Evolutionary conservation across 2,113 vertebrate species (phyloP), one percentile per base, ranked within the genome.

Genomic region (Mixornis gularis): DNA sequence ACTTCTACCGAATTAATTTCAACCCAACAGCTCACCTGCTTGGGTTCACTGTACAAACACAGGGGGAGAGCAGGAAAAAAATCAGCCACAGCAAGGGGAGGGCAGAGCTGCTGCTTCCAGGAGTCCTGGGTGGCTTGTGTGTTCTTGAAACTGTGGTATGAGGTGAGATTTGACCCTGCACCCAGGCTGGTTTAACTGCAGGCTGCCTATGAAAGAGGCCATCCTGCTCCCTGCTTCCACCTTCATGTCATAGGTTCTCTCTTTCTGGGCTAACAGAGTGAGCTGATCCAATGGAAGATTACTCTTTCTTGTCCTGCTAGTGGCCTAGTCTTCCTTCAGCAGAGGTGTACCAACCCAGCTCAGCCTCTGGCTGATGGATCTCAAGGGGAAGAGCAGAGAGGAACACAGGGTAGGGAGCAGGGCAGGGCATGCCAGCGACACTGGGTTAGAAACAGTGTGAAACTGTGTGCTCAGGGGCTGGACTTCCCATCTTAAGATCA

Each of bases 41-140:
- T 0, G 0, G 5, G 13, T 43, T 85, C 66, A 68, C 13, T 1
- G 1, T 48, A n/a, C 53, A 89, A 71, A 74, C 25, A 41, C 32
- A 27, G 34, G 15, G 24, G 22, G 15, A 72, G 13, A 93, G 66
- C 79, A 60, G 62, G 70, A 52, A 62, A 41, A 64, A 76, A 55
- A 20, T 3, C 38, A 30, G 53, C 18, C 1, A 2, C 22, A 20
- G 18, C 1, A 1, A 85, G 66, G 19, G 24, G 8, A 71, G 44
- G 36, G 59, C 49, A 64, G 44, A 79, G 70, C 12, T 1, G 2
- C 52, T 74, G 26, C 30, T 53, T 48, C 25, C 51, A 72, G n/a
- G 36, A 87, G 56, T 25, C 3, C 34, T 44, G 9, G 11, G 32
- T 68, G 62, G 60, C 36, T 89, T 48, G 62, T 0, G 0, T 41